Base-by-base conservation (phyloP, 2,113 vertebrate species). In the Tachuris rubrigastra region DNA sequence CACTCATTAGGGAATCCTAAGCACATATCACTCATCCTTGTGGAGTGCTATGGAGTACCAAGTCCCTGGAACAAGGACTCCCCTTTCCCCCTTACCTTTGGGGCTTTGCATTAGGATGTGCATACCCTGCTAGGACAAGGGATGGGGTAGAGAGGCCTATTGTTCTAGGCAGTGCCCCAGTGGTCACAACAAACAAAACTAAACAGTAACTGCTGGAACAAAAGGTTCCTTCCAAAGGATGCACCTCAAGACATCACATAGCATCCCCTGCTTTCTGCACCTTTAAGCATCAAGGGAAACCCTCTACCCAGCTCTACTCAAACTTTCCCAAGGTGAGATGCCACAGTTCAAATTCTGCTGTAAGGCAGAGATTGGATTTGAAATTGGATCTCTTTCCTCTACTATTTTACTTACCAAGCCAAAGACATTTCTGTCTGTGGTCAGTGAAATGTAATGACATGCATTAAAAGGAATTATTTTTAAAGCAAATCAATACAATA, bases 21-120 rank as follows among this genome's bases (percentile, higher is more conserved):
- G 33, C 11, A 73, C 1, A 0, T 20, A 66, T 33, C n/a, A 24
- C 22, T 9, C 0, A 2, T 41, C 37, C 50, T 50, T 8, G 9
- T 4, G 9, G 24, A 52, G 18, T 5, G 28, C 14, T 59, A 42
- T 9, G 37, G 39, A 30, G 27, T 30, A 30, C 18, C 1, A 1
- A 35, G 22, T 35, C 30, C 37, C 41, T 23, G 17, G 60, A 74
- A 62, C 42, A 60, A 4, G 2, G n/a, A 44, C 7, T 62, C 19
- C 6, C 21, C 58, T 55, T 69, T 42, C 6, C 12, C 16, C 30
- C 15, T 50, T 13, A 18, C n/a, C 49, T 69, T 21, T 35, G 13
- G 35, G 25, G 33, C 8, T 85, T 42, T 67, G 28, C 22, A 14
- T n/a, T 55, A 74, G 10, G 28, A 46, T 2, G 7, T 4, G 46